A percentile compares a stretch with the other conserved stretches of the same genome.
Conservation (phyloP, 2,797 vertebrate species). For the Danio kyathit region DNA sequence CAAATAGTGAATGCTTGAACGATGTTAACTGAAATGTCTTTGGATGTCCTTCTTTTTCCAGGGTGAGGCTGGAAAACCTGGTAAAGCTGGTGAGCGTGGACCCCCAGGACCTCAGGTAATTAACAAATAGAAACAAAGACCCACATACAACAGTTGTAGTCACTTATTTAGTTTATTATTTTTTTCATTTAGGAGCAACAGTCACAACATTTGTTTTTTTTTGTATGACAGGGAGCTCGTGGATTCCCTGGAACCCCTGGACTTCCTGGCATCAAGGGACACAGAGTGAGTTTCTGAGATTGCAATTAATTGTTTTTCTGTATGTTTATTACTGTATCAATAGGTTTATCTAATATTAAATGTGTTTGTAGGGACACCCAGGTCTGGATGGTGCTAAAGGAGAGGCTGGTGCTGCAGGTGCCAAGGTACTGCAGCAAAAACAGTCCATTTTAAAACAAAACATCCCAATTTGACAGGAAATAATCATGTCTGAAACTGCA, state of each 20-base stretch:
- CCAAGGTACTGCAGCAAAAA: constrained; percentile 80
- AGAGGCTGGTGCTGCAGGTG: constrained; percentile 89
- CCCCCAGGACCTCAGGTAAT: constrained; percentile 92
- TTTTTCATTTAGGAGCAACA: background rate
- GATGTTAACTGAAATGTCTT: background rate
- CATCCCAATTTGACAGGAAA: background rate
- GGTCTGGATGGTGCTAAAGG: constrained; percentile 94
- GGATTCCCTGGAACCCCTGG: constrained; percentile 97
- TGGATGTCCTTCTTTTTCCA: constrained; percentile 62
- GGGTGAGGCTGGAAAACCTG: constrained; percentile 94
- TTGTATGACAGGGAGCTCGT: constrained; percentile 86
- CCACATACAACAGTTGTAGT: background rate
- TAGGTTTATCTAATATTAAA: constrained; percentile 12
- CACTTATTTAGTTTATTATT: background rate
- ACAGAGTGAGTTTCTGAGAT: constrained; percentile 85
- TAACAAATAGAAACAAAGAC: background rate
- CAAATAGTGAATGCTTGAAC: background rate
- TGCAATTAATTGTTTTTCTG: background rate
- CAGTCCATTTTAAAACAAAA: background rate
- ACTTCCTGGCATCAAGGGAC: constrained; percentile 97
- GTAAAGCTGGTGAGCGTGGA: constrained; percentile 93
- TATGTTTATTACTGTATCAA: background rate
- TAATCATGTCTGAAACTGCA: background rate
- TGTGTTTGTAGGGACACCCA: constrained; percentile 87
- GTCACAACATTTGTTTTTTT: constrained; percentile 27